Base-by-base conservation (phyloP, 2,797 vertebrate genomes). In the Tenualosa thibaudeaui region DNA sequence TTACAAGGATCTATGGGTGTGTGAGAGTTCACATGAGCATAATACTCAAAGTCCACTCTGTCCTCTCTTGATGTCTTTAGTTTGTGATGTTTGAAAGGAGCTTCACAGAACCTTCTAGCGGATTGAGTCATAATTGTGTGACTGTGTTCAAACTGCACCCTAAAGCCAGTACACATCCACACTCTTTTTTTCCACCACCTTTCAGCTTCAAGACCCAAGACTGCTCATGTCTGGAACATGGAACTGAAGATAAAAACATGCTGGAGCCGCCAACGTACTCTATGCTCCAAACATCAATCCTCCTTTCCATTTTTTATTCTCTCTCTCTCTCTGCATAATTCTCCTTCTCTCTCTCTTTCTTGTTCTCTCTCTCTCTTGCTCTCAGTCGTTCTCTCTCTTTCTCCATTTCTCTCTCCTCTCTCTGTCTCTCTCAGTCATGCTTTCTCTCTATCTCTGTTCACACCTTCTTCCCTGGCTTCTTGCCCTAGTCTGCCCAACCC, bases 51-150 rank as follows among this genome's bases (percentile, higher is more conserved):
- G 56, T n/a, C 22, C 15, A 15, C 6, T 78, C 7, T 37, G 37
- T 6, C 26, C 17, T 9, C 19, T 46, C 40, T 43, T n/a, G 1
- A 9, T 5, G 71, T 22, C 40, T 78, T 22, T 9, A 71, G 13
- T 71, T 71, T 6, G 37, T 78, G 40, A 9, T n/a, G 6, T 62
- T 62, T 24, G 17, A 78, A 17, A 17, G 43, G 40, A 22, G 37
- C 37, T 43, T 8, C 37, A 46, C 37, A 9, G 50, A 82, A 43
- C 50, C 81, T 84, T 84, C 85, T 89, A 87, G 82, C 81, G 85
- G 88, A 89, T 85, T 85, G 86, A 87, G 84, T 83, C 85, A 87
- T 89, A 82, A 82, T 88, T 83, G 54, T 83, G 37, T 46, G 56
- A 7, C 62, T 60, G 83, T 78, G 75, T 78, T 81, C 43, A 62